Evolutionary conservation across 2,113 vertebrate genomes (phyloP).

Genomic region (Melanostigma gelatinosum): DNA sequence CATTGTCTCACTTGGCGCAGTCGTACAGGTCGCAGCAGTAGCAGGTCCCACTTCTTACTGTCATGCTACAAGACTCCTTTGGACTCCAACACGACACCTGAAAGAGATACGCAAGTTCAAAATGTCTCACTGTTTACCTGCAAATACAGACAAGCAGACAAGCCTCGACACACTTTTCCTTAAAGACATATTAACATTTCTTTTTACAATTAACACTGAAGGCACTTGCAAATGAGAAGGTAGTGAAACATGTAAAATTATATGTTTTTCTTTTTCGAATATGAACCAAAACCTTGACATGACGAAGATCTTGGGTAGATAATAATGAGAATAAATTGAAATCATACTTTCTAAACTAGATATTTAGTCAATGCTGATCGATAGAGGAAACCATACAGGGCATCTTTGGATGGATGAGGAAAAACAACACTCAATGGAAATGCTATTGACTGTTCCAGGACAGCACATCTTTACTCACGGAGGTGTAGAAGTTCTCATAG

Average conservation of each 20-base stretch:
- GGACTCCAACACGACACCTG: slow-evolving; percentile 78
- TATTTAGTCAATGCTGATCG: too few relatives aligned
- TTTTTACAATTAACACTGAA: not conserved
- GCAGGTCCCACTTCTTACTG: slow-evolving; percentile 79
- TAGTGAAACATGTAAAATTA: too few relatives aligned
- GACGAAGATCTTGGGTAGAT: too few relatives aligned
- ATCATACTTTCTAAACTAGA: not conserved
- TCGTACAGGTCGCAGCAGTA: slow-evolving; percentile 84
- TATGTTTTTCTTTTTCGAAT: not conserved
- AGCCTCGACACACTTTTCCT: not conserved
- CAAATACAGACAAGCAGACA: not conserved
- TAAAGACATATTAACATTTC: not conserved
- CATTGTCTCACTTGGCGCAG: slow-evolving; percentile 80
- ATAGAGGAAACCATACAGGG: not conserved
- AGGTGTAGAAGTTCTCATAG: slow-evolving; percentile 78
- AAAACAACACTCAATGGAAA: not conserved
- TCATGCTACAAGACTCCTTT: slow-evolving; percentile 75
- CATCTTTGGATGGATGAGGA: not conserved
- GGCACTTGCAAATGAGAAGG: not conserved
- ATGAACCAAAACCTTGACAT: not conserved
- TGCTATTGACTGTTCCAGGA: not conserved
- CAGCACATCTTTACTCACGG: slow-evolving; percentile 57
- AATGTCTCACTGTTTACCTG: not conserved
- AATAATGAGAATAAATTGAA: not conserved
- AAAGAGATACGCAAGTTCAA: not conserved